Conservation (phyloP, 2,113 vertebrate genomes). For the Cyphomyrus discorhynchus region DNA sequence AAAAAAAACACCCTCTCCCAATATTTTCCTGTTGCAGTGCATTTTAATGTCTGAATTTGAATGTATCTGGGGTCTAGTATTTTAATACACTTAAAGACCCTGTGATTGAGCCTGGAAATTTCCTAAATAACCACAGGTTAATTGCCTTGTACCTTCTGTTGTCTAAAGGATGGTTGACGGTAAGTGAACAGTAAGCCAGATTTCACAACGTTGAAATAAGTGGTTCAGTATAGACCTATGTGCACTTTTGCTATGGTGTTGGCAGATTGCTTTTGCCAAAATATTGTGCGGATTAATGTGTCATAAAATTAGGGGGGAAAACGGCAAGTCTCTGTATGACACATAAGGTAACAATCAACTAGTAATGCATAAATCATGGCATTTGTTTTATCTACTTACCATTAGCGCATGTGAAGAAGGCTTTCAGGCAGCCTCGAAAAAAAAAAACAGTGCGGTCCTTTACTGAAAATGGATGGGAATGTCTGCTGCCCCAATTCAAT, state of each 20-base stretch:
- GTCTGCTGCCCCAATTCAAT: background rate
- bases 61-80: background rate
- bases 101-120: background rate
- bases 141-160: background rate
- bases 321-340: background rate
- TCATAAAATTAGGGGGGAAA: background rate
- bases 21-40: background rate
- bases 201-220: background rate
- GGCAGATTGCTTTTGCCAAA: background rate
- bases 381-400: background rate
- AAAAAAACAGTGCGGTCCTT: background rate
- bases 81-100: background rate
- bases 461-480: background rate
- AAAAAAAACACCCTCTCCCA: background rate
- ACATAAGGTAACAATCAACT: background rate
- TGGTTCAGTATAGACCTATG: background rate
- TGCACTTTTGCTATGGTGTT: background rate
- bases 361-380: background rate
- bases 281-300: background rate
- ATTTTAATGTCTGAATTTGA: background rate
- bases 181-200: background rate
- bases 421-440: background rate
- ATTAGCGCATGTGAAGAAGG: background rate
- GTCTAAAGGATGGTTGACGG: background rate
- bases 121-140: background rate